Base-by-base conservation (phyloP, 2,888 invertebrate species). In the Brenthis daphne region DNA sequence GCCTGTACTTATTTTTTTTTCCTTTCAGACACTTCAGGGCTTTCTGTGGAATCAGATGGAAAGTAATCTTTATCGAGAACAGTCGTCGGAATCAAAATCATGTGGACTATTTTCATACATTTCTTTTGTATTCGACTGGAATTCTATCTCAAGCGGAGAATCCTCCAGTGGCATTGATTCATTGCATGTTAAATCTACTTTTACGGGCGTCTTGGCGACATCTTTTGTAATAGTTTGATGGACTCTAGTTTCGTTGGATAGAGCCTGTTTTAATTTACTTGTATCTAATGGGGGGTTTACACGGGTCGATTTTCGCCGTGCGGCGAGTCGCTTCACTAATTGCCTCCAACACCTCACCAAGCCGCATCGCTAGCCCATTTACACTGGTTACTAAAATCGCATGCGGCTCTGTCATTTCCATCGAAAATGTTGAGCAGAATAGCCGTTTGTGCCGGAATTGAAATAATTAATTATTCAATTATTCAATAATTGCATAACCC, bases 301-400 rank as follows among this genome's bases (percentile, higher is more conserved):
- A 78, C 76, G 79, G 78, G 79, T 79, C 78, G 79, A 80, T 80
- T 80, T 79, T 80, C 76, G 78, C 78, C 77, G 78, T 81, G 77
- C 79, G 79, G 77, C 78, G 55, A 69, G 57, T 65, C 64, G 67
- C 55, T 63, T 65, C 64, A 66, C 65, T 20, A 20, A 20, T 20
- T 1, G 0, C 1, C 20, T 20, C 6, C n/a, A n/a, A n/a, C n/a
- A n/a, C n/a, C n/a, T 37, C 33, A 37, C 33, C 33, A 37, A 5
- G 33, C 33, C 33, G 33, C 77, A 78, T 79, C 75, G 78, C 77
- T 77, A 80, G 75, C 78, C 75, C 75, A 77, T 79, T 80, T 78
- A 77, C 78, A 79, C 77, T 1, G 80, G 74, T 79, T 72, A 80
- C 77, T 79, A 78, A 79, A 80, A 80, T 78, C 79, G 78, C 78